Conservation (phyloP, 2,113 vertebrate species). For the Orthonyx spaldingii region DNA sequence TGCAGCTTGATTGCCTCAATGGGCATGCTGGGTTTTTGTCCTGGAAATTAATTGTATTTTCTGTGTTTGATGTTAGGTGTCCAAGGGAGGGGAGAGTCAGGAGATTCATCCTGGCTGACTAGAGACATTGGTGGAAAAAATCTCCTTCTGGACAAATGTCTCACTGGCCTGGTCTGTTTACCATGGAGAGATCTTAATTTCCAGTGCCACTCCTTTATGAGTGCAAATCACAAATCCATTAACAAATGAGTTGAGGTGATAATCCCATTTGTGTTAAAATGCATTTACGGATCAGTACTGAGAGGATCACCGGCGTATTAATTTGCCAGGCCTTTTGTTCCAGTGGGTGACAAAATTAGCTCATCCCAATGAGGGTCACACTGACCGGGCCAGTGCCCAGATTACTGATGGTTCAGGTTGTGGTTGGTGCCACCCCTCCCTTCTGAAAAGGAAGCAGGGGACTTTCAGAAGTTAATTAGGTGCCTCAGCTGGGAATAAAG, state of each 20-base stretch:
- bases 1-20: not conserved
- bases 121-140: not conserved
- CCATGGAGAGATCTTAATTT: constrained; percentile 31
- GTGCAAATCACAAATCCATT: constrained; percentile 53
- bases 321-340: constrained; percentile 59
- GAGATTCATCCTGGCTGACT: not conserved
- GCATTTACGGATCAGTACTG: constrained; percentile 44
- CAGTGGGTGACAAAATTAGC: not conserved
- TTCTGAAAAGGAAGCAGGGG: not conserved
- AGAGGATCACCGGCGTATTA: constrained; percentile 21
- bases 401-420: not conserved
- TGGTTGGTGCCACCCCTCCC: not conserved
- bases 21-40: not conserved
- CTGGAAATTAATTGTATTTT: not conserved
- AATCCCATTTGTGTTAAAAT: constrained; percentile 61
- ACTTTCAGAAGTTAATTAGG: not conserved
- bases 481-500: not conserved
- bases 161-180: not conserved
- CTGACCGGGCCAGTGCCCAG: not conserved
- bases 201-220: not conserved
- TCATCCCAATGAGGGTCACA: not conserved
- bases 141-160: not conserved
- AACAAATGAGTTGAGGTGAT: constrained; percentile 59
- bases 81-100: not conserved
- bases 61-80: not conserved